phyloP scores from a whole-genome alignment of 2,797 vertebrate species.

The Pseudochirops cupreus region DNA sequence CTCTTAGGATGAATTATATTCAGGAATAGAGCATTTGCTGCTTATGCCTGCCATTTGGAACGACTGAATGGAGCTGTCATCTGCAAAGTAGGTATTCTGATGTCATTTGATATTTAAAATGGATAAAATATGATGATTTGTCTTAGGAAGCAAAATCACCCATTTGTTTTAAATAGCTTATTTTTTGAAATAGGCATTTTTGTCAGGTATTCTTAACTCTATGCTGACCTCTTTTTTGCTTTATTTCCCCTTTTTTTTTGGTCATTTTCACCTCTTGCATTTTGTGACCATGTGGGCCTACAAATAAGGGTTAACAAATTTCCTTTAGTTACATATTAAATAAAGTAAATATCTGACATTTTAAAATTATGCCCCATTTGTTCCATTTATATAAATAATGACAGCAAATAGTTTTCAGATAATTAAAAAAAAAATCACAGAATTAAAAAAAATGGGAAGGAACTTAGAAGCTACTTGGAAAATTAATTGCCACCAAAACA shows the following conservation, averaged over 20 bases:
- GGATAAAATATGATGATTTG: slow-evolving; percentile 29
- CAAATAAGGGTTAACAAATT: background rate
- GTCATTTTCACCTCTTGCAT: background rate
- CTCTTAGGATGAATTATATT: slow-evolving; percentile 57
- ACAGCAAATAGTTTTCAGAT: background rate
- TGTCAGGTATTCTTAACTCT: background rate
- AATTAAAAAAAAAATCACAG: background rate
- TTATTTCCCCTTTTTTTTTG: background rate
- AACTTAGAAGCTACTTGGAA: background rate
- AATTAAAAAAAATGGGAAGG: background rate
- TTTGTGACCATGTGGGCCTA: background rate
- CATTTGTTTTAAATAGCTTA: background rate
- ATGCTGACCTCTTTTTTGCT: background rate
- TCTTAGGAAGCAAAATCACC: background rate
- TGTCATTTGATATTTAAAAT: slow-evolving; percentile 22
- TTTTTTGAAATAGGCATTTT: background rate
- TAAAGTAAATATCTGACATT: background rate
- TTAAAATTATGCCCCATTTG: background rate
- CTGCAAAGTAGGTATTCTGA: slow-evolving; percentile 7
- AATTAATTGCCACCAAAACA: background rate
- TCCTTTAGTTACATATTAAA: background rate
- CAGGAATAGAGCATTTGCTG: slow-evolving; percentile 11
- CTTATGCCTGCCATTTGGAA: background rate
- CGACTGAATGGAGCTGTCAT: background rate
- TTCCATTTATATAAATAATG: background rate